phyloP scores from a whole-genome alignment of 2,797 vertebrate genomes.

The Mormyrus hasselquistii region DNA sequence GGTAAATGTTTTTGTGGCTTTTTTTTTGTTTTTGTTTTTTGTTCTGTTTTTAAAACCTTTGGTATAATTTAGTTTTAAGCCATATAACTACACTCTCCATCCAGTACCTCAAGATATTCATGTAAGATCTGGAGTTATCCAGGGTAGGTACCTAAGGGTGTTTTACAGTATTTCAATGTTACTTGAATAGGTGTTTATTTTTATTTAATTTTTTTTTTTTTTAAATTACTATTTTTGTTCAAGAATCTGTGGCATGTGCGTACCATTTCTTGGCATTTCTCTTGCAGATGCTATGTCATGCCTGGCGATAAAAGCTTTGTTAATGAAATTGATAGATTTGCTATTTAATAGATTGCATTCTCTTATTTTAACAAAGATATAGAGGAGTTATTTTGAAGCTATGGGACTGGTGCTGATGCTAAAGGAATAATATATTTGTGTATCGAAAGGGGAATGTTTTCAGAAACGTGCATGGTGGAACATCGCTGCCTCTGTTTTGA shows the following conservation, averaged over 20 bases:
- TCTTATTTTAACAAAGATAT: slow-evolving; percentile 47
- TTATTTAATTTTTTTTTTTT: slow-evolving; percentile 30
- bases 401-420: slow-evolving; percentile 66
- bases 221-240: background rate
- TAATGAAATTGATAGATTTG: slow-evolving; percentile 28
- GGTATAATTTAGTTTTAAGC: background rate
- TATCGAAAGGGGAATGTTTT: slow-evolving; percentile 59
- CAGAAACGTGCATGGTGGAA: slow-evolving; percentile 64
- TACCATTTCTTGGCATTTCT: slow-evolving; percentile 27
- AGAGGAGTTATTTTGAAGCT: slow-evolving; percentile 51
- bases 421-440: slow-evolving; percentile 53
- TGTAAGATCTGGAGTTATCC: background rate
- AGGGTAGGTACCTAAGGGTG: slow-evolving; percentile 72
- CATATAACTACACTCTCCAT: slow-evolving; percentile 9
- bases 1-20: background rate
- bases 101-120: slow-evolving; percentile 10
- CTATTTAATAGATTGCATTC: slow-evolving; percentile 40
- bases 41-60: background rate
- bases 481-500: slow-evolving; percentile 73
- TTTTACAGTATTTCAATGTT: slow-evolving; percentile 74
- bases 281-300: slow-evolving; percentile 66
- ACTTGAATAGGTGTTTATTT: slow-evolving; percentile 80
- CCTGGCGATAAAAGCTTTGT: slow-evolving; percentile 53
- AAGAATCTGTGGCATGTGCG: slow-evolving; percentile 66
- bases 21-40: background rate